Evolutionary conservation across 1,140 invertebrate genomes (phyloP), one percentile per base, ranked within the genome.

Genomic region (Bombus confusus): DNA sequence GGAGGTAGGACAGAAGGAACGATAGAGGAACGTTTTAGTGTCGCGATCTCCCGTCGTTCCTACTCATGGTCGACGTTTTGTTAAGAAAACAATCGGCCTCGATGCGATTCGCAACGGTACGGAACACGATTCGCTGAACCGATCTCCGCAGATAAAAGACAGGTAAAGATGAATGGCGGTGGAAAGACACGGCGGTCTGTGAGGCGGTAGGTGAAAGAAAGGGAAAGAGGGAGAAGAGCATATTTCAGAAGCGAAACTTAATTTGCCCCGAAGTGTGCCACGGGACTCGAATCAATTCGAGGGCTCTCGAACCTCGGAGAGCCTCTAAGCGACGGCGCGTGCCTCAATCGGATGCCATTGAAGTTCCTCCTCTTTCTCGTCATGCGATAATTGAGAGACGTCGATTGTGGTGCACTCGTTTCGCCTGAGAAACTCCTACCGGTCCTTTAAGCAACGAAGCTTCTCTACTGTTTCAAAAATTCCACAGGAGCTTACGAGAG

Each of bases 191-290:
- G 43, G n/a, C 8, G 64, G 52, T 9, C 57, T 52, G 80, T 22
- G 28, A 62, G 43, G n/a, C 31, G 71, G 47, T 18, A n/a, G 72
- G 12, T 37, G 22, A 34, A 52, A 43, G 74, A 39, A 62, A 80
- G n/a, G 52, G 22, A 52, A 59, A 83, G 81, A 80, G 74, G 82
- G 66, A 83, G 83, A 80, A 66, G 87, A 74, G 88, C 91, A 93
- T 92, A 92, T 93, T 94, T 93, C 92, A 92, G 93, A 82, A 94
- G 92, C 92, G 91, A 92, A 94, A 94, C 91, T 95, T 93, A 95
- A 95, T 95, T 94, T 94, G 93, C 92, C 87, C 91, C 91, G 89
- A 95, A 95, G 93, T 94, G 91, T 94, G 92, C 92, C 91, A 93
- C 92, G 92, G 91, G 91, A 93, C 92, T 92, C 91, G 93, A 91